Evolutionary conservation across 2,113 vertebrate genomes (phyloP).

Genomic region (Sander vitreus): DNA sequence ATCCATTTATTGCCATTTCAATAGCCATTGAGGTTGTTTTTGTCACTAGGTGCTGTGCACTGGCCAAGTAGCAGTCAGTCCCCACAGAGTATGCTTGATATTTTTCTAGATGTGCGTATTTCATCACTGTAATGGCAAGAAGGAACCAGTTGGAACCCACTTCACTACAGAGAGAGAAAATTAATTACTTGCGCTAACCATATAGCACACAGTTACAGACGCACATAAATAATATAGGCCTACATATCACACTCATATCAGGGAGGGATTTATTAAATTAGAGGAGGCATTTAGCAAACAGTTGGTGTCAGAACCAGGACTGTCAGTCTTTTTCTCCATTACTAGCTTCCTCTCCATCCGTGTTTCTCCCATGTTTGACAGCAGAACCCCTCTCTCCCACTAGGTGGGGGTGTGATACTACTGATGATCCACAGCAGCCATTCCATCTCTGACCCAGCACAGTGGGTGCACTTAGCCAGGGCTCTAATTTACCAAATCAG

Average conservation of each 20-base stretch:
- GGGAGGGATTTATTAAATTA: background rate
- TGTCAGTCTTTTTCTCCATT: background rate
- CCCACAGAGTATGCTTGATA: background rate
- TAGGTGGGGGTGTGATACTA: constrained; percentile 78
- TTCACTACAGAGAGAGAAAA: background rate
- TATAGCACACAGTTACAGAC: background rate
- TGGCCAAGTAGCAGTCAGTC: constrained; percentile 25
- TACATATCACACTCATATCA: background rate
- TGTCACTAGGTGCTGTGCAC: constrained; percentile 35
- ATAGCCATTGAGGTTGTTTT: constrained; percentile 57
- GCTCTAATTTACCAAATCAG: constrained; percentile 51
- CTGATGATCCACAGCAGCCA: constrained; percentile 23
- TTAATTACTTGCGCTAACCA: background rate
- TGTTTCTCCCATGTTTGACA: background rate
- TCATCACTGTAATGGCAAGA: constrained; percentile 8
- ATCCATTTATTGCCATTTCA: constrained; percentile 75
- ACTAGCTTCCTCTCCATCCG: background rate
- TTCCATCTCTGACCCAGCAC: constrained; percentile 38
- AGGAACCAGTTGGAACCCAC: background rate
- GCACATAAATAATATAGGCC: background rate
- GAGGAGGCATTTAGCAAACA: background rate
- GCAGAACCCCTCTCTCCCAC: constrained; percentile 55
- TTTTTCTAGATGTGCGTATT: constrained; percentile 22
- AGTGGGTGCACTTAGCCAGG: constrained; percentile 27
- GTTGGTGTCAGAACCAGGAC: background rate